Percentiles rank a stretch among this genome's conserved stretches.
These are phyloP conservation scores for Hylaeus volcanicus DNA, from an alignment of 1,140 invertebrate species.

Conservation along the genomic window DNA sequence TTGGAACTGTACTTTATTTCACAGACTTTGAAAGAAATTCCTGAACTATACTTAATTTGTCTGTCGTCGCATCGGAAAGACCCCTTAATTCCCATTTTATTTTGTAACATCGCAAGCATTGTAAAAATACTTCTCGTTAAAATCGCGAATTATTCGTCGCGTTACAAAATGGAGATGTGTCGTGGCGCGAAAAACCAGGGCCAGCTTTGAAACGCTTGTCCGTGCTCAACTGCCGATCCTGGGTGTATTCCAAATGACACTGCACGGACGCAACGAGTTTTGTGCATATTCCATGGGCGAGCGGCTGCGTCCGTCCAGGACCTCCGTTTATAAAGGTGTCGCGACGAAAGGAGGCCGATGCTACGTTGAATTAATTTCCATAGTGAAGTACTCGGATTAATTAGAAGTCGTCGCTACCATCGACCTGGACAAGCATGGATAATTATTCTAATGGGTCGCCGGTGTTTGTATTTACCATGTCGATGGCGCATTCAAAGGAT, in stretches of 20 bases:
- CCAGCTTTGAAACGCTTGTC: background rate
- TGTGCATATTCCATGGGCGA: conserved; percentile 8
- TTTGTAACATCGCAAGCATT: too few species aligned
- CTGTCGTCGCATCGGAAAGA: too few species aligned
- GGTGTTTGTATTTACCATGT: conserved; percentile 65
- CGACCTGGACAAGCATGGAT: conserved; percentile 50
- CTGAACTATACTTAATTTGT: too few species aligned
- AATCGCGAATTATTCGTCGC: background rate
- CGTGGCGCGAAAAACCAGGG: background rate
- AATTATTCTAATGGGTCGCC: conserved; percentile 72
- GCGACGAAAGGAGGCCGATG: conserved; percentile 5
- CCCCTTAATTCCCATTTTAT: too few species aligned
- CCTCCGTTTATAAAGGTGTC: conserved; percentile 12
- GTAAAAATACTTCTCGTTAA: too few species aligned
- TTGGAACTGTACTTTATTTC: too few species aligned
- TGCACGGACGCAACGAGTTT: background rate
- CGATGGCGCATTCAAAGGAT: conserved; percentile 66
- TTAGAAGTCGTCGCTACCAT: conserved; percentile 46
- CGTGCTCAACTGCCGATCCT: background rate
- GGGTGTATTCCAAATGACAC: background rate
- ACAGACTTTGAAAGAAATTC: too few species aligned
- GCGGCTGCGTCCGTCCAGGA: background rate
- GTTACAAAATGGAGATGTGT: background rate
- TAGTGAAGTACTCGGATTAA: conserved; percentile 57
- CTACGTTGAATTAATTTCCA: conserved; percentile 49